phyloP scores from a whole-genome alignment of 2,797 vertebrate genomes.

The Neopelma chrysocephalum region DNA sequence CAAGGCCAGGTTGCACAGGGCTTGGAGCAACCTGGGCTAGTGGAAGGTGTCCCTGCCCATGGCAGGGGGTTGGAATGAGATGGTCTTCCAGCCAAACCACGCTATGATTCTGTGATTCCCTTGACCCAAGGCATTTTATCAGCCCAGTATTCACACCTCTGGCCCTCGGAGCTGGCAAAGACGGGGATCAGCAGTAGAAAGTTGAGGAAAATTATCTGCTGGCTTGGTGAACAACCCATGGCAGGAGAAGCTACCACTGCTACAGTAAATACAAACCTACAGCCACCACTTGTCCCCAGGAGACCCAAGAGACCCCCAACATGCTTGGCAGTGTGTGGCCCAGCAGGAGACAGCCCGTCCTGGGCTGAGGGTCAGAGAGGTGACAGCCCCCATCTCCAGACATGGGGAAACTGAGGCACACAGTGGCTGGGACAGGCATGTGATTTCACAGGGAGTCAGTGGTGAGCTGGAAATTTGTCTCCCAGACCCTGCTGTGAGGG shows the following conservation, averaged over 20 bases:
- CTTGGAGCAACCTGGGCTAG: neutral
- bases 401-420: neutral
- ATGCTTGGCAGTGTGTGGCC: neutral
- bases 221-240: neutral
- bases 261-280: neutral
- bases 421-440: no score
- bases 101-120: neutral
- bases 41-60: neutral
- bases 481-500: neutral
- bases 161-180: neutral
- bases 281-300: neutral
- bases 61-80: neutral
- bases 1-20: neutral
- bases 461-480: neutral
- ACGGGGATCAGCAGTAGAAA: neutral
- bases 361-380: neutral
- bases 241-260: neutral
- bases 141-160: neutral
- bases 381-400: neutral
- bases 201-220: neutral
- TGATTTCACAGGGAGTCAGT: no score
- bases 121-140: neutral
- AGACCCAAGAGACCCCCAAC: rapidly evolving
- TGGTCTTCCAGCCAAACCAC: neutral
- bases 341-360: neutral